phyloP scores from a whole-genome alignment of 2,797 vertebrate genomes.

The Myotis daubentonii region DNA sequence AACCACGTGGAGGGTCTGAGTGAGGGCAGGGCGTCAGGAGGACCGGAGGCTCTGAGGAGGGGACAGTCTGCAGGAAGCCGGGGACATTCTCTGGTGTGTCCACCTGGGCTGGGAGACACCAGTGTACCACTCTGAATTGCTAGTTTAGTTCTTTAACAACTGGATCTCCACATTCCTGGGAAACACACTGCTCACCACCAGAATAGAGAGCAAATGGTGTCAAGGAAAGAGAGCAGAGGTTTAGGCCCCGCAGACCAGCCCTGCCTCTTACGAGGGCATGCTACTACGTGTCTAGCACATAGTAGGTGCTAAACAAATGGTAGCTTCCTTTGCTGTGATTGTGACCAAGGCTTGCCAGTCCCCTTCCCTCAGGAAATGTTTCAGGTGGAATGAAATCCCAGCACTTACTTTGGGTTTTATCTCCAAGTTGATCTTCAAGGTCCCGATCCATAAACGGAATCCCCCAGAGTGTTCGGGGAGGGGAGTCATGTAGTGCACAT shows the following conservation, averaged over 20 bases:
- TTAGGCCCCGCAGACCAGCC: fast-evolving
- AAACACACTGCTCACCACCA: neutral
- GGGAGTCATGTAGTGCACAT: neutral
- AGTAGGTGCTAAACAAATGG: neutral
- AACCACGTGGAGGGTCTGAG: neutral
- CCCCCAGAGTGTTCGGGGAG: too few species aligned
- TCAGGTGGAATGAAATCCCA: neutral
- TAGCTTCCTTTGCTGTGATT: neutral
- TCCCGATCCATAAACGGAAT: too few species aligned
- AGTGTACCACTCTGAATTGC: neutral
- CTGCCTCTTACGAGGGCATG: neutral
- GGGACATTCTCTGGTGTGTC: neutral
- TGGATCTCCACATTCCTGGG: neutral
- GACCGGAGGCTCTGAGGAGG: neutral
- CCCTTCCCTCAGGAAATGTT: neutral
- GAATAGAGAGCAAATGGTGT: neutral
- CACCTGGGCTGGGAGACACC: neutral
- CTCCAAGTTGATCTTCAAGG: neutral
- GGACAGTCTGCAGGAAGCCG: neutral
- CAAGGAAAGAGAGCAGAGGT: neutral
- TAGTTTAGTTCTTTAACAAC: neutral
- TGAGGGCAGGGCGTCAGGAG: neutral
- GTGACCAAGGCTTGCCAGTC: neutral
- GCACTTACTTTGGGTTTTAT: neutral
- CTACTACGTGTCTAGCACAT: neutral